These are phyloP conservation scores for Hydractinia echinata DNA, from an alignment of 30 jellyfish, hydroid and myxozoan species.

Conservation along the genomic window DNA sequence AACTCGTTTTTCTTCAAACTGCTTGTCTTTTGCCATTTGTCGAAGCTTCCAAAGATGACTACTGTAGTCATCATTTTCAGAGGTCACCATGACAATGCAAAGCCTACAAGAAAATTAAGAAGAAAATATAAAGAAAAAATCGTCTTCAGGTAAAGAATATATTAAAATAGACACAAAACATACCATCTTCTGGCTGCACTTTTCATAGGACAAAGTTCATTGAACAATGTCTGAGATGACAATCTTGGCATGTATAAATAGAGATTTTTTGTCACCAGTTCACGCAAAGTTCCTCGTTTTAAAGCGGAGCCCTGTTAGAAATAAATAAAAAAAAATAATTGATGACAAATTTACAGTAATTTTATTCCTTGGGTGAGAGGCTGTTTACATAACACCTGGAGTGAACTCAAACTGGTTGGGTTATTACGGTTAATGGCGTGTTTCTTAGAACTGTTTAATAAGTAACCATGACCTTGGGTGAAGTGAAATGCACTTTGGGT, in stretches of 20 bases:
- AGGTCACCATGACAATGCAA: constrained; percentile 60
- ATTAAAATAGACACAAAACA: background rate
- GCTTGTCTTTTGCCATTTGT: constrained; percentile 42
- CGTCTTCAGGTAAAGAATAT: background rate
- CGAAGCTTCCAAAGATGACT: constrained; percentile 51
- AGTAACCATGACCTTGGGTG: no score
- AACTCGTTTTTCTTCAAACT: constrained; percentile 42
- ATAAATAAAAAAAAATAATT: background rate
- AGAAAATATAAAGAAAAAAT: background rate
- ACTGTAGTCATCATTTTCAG: constrained; percentile 52
- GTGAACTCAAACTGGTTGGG: no score
- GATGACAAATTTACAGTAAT: no score
- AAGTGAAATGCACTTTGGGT: no score
- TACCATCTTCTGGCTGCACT: constrained; percentile 40
- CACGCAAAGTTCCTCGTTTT: constrained; percentile 56
- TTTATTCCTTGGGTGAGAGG: no score
- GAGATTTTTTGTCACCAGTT: constrained; percentile 50
- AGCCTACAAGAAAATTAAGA: constrained; percentile 29
- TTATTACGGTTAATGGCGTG: no score
- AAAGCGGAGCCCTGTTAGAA: constrained; percentile 56
- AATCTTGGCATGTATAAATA: constrained; percentile 63
- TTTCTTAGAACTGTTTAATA: no score
- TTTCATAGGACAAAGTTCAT: constrained; percentile 67
- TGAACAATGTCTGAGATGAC: constrained; percentile 59
- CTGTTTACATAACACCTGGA: no score